A percentile compares a stretch with the other conserved stretches of the same genome.
Evolutionary conservation across 30 jellyfish, hydroid and myxozoan species (phyloP).

Genomic region (Morbakka virulenta): DNA sequence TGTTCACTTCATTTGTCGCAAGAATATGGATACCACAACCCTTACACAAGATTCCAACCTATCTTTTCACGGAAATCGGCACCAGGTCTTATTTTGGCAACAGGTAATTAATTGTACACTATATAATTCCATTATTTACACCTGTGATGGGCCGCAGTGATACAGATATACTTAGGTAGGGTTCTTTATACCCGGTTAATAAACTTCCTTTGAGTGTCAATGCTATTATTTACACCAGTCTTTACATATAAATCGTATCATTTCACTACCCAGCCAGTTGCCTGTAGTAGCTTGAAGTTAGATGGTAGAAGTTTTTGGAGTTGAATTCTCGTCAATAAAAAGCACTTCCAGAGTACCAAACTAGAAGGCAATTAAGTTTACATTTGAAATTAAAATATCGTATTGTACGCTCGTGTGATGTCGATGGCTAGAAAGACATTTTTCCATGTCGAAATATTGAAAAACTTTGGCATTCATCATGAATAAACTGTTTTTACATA

Average conservation of each 20-base stretch:
- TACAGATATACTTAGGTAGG: neutral
- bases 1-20: constrained; percentile 94
- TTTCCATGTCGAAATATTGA: too few relatives aligned
- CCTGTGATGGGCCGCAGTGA: neutral
- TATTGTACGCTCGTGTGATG: too few relatives aligned
- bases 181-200: neutral
- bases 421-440: too few relatives aligned
- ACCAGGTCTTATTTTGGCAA: constrained; percentile 91
- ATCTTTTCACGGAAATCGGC: constrained; percentile 82
- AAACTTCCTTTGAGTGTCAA: neutral
- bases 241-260: neutral
- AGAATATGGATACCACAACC: constrained; percentile 74
- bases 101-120: constrained; percentile 55
- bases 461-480: too few relatives aligned
- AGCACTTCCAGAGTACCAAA: too few relatives aligned
- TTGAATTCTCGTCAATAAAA: too few relatives aligned
- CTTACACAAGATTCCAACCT: constrained; percentile 80
- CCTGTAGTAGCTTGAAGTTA: too few relatives aligned
- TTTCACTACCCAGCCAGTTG: too few relatives aligned
- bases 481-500: too few relatives aligned
- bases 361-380: too few relatives aligned
- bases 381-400: too few relatives aligned
- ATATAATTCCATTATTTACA: neutral
- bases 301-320: too few relatives aligned
- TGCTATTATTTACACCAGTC: neutral